Conservation (phyloP, 2,113 vertebrate species). For the Lathamus discolor region DNA sequence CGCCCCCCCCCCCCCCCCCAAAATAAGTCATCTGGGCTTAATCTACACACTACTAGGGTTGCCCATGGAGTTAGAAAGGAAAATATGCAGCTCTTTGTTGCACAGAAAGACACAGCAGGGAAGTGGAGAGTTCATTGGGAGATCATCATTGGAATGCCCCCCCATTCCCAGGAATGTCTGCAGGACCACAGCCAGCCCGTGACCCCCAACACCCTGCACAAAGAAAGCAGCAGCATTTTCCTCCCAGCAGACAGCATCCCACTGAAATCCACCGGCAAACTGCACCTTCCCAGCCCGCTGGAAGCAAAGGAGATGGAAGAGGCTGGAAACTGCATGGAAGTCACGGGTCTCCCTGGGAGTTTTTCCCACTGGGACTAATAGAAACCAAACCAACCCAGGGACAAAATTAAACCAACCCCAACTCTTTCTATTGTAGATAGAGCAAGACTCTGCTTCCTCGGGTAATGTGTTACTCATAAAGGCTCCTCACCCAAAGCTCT, state of each 20-base stretch:
- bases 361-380: conserved; percentile 36
- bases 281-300: background rate
- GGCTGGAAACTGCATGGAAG: conserved; percentile 26
- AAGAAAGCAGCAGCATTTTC: background rate
- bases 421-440: background rate
- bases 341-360: background rate
- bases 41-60: conserved; percentile 11
- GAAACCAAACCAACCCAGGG: background rate
- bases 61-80: conserved; percentile 31
- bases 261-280: background rate
- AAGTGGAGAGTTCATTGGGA: conserved; percentile 38
- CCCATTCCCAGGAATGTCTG: conserved; percentile 20
- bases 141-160: background rate
- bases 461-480: conserved; percentile 44
- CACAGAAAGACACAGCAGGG: conserved; percentile 55
- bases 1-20: too few relatives aligned
- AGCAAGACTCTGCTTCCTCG: conserved; percentile 1
- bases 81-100: conserved; percentile 52
- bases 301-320: background rate
- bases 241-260: background rate
- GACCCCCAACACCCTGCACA: background rate
- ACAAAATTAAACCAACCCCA: background rate
- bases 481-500: background rate
- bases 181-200: background rate
- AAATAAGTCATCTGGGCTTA: conserved; percentile 39